A percentile compares a stretch with the other conserved stretches of the same genome.
Evolutionary conservation across 2,888 invertebrate genomes (phyloP).

Genomic region (Lepidocyrtoides sp.): DNA sequence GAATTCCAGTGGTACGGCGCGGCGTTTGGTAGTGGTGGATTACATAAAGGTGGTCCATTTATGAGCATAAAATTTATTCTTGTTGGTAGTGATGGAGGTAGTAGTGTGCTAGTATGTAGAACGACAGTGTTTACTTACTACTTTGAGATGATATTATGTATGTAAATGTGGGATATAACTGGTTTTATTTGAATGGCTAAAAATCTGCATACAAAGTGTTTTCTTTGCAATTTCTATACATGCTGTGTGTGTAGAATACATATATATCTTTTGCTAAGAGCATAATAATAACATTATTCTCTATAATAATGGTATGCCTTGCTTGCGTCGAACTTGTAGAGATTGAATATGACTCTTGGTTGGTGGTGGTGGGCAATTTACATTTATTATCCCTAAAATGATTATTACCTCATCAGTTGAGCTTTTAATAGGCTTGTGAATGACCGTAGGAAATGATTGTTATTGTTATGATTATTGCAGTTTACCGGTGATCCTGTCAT

Average conservation of each 20-base stretch:
- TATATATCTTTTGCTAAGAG: background rate
- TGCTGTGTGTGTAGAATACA: background rate
- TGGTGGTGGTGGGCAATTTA: constrained; percentile 40
- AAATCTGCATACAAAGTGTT: constrained; percentile 67
- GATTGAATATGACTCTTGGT: constrained; percentile 40
- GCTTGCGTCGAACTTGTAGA: background rate
- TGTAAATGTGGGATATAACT: constrained; percentile 53
- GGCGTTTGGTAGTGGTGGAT: background rate
- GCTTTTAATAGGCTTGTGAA: constrained; percentile 73
- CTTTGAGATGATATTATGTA: constrained; percentile 20
- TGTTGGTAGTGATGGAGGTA: constrained; percentile 1
- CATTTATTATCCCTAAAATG: constrained; percentile 63
- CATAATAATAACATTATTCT: background rate
- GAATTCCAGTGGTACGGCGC: constrained; percentile 1
- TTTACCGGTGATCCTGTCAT: constrained; percentile 52
- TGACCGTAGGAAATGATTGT: constrained; percentile 66
- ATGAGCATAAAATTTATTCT: constrained; percentile 32
- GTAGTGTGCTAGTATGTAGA: background rate
- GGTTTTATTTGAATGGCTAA: constrained; percentile 61
- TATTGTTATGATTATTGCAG: constrained; percentile 75
- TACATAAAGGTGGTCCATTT: constrained; percentile 45
- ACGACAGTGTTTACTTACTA: constrained; percentile 45
- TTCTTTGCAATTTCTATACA: constrained; percentile 25
- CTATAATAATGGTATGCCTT: background rate
- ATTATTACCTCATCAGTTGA: constrained; percentile 73